These are phyloP conservation scores for cattle (Bos taurus) DNA, from an alignment of 2,113 vertebrate genomes.

Conservation along the genomic window DNA sequence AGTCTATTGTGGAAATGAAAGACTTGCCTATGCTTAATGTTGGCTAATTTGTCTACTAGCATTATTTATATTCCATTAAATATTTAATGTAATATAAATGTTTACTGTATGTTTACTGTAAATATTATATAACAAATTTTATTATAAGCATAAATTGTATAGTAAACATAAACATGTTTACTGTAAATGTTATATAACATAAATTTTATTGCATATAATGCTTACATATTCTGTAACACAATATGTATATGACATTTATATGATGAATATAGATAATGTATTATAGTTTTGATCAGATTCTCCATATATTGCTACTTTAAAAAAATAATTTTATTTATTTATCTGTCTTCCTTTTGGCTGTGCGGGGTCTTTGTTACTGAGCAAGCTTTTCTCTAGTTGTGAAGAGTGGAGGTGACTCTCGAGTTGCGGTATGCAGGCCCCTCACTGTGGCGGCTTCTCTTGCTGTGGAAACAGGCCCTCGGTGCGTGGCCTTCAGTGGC, in stretches of 20 bases:
- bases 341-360: not conserved
- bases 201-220: not conserved
- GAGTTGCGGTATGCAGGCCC: not conserved
- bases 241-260: not conserved
- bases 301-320: not conserved
- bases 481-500: rapidly evolving
- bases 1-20: not conserved
- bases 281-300: not conserved
- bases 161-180: not conserved
- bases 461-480: not conserved
- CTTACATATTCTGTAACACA: not conserved
- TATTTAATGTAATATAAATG: not conserved
- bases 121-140: not conserved
- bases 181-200: not conserved
- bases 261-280: not conserved
- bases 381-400: not conserved
- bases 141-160: not conserved
- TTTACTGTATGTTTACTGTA: not conserved
- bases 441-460: not conserved
- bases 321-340: not conserved
- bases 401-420: not conserved
- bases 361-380: not conserved
- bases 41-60: not conserved
- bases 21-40: not conserved
- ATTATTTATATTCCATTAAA: not conserved